phyloP scores from a whole-genome alignment of 2,113 vertebrate species.

The Choloepus hoffmanni region DNA sequence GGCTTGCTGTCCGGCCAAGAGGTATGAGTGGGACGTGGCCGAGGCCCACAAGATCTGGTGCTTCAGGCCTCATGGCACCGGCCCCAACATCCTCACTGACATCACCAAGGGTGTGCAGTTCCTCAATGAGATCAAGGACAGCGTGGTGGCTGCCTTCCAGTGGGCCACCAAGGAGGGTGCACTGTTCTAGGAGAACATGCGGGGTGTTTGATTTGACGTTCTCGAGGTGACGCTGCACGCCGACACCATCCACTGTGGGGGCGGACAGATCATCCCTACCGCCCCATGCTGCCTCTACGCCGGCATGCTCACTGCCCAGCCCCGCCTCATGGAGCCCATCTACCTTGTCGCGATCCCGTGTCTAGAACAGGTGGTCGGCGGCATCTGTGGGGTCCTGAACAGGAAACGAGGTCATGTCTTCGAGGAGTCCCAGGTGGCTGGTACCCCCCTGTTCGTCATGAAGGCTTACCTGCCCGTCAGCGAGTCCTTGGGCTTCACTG shows the following conservation, averaged over 20 bases:
- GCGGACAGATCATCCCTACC: slow-evolving; percentile 97
- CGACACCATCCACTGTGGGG: slow-evolving; percentile 95
- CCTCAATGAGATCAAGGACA: slow-evolving; percentile 99
- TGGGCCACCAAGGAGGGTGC: slow-evolving; percentile 98
- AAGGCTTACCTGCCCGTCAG: slow-evolving; percentile 96
- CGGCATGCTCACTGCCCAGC: slow-evolving; percentile 92
- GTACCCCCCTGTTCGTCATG: slow-evolving; percentile 95
- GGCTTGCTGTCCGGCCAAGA: slow-evolving; percentile 95
- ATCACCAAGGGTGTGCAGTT: slow-evolving; percentile 99
- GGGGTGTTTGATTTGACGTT: slow-evolving; percentile 92
- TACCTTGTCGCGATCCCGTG: slow-evolving; percentile 98
- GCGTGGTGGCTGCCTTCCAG: slow-evolving; percentile 97
- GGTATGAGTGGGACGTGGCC: slow-evolving; percentile 94
- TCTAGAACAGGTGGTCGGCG: slow-evolving; percentile 92
- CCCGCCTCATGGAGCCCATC: slow-evolving; percentile 95
- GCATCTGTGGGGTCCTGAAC: slow-evolving; percentile 95
- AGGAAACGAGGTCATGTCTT: slow-evolving; percentile 96
- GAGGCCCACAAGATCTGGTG: slow-evolving; percentile 98
- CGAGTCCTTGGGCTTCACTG: slow-evolving; percentile 98
- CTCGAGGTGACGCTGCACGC: slow-evolving; percentile 96
- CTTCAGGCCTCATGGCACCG: slow-evolving; percentile 95
- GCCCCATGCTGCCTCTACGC: slow-evolving; percentile 94
- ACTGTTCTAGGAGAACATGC: slow-evolving; percentile 97
- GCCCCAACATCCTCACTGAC: slow-evolving; percentile 95
- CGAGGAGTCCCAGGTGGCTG: slow-evolving; percentile 91